phyloP scores from a whole-genome alignment of 2,113 vertebrate genomes.

The Lota lota region DNA sequence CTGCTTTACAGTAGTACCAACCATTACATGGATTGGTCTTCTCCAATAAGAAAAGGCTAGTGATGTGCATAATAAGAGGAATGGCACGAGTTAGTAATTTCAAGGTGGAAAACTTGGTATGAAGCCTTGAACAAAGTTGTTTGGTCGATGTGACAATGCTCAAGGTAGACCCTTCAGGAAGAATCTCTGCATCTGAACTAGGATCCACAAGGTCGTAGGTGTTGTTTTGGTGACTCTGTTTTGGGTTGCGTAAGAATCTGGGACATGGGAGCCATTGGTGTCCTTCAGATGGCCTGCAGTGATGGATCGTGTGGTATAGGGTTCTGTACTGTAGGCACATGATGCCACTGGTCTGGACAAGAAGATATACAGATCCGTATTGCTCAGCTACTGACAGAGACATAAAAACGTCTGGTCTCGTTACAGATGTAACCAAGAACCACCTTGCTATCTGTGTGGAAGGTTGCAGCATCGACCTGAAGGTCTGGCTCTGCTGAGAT shows the following conservation, averaged over 20 bases:
- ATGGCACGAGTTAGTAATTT: constrained; percentile 14
- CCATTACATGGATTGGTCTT: not conserved
- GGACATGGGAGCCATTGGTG: constrained; percentile 32
- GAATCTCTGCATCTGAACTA: constrained; percentile 9
- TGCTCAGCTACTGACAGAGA: constrained; percentile 22
- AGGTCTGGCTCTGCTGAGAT: not conserved
- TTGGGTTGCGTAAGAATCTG: constrained; percentile 7
- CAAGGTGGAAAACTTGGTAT: constrained; percentile 25
- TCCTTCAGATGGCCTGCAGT: not conserved
- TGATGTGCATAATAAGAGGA: constrained; percentile 16
- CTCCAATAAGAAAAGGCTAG: not conserved
- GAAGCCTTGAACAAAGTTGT: constrained; percentile 9
- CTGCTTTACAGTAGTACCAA: constrained; percentile 28
- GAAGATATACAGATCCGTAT: constrained; percentile 4
- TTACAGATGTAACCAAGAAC: constrained; percentile 27
- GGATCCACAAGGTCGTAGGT: constrained; percentile 14
- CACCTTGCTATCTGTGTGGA: constrained; percentile 26
- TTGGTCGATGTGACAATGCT: not conserved
- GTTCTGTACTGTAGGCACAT: constrained; percentile 11
- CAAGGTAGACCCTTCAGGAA: constrained; percentile 10
- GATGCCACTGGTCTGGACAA: constrained; percentile 13
- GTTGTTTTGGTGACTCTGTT: not conserved
- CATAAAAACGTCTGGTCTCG: constrained; percentile 28
- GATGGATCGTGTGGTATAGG: constrained; percentile 13
- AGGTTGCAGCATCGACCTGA: constrained; percentile 2